Conservation (phyloP, 2,888 invertebrate genomes). For the Amblyteles armatorius region DNA sequence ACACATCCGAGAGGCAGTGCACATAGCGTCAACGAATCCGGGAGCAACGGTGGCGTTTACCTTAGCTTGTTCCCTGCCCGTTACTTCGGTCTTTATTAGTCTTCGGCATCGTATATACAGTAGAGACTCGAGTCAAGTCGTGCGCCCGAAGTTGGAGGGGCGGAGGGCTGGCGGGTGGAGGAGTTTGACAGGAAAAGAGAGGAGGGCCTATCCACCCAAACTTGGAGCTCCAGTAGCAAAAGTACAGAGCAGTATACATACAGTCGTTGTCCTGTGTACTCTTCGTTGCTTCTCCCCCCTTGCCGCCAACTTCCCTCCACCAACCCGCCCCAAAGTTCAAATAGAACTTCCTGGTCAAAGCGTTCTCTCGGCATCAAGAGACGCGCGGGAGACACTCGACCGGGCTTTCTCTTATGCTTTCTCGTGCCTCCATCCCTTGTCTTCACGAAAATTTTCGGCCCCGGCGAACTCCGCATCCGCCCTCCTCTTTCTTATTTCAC, state of each 20-base stretch:
- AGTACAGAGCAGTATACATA: constrained; percentile 35
- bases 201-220: constrained; percentile 40
- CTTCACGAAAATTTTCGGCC: constrained; percentile 36
- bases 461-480: constrained; percentile 13
- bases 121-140: constrained; percentile 48
- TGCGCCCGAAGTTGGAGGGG: constrained; percentile 45
- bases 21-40: neutral
- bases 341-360: constrained; percentile 60
- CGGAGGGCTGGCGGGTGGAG: constrained; percentile 19
- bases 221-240: constrained; percentile 50
- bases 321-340: constrained; percentile 57
- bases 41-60: constrained; percentile 49
- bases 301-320: constrained; percentile 27
- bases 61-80: constrained; percentile 55
- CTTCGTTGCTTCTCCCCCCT: constrained; percentile 36
- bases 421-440: constrained; percentile 6
- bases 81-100: constrained; percentile 74
- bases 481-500: constrained; percentile 25
- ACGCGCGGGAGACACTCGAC: constrained; percentile 35
- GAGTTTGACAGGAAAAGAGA: constrained; percentile 12
- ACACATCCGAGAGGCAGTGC: constrained; percentile 55
- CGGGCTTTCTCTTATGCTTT: constrained; percentile 25
- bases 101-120: constrained; percentile 62
- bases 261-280: constrained; percentile 43
- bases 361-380: constrained; percentile 47